Base-by-base conservation (phyloP, 2,888 invertebrate genomes). In the Iphiclides podalirius region DNA sequence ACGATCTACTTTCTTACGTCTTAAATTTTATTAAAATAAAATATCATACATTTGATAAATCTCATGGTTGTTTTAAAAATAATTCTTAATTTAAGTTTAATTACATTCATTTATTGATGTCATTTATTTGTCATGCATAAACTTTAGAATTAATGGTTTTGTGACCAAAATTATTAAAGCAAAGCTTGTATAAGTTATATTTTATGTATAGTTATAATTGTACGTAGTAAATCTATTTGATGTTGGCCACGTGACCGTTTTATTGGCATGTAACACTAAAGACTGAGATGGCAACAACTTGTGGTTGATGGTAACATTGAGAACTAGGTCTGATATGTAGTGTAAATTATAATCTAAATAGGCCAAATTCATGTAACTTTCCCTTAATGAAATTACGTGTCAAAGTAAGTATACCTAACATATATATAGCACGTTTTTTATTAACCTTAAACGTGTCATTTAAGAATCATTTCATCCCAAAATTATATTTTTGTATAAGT, bases 401-500 rank as follows among this genome's bases (percentile, higher is more conserved):
- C 81, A 75, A 75, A 75, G 20, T 20, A 4, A n/a, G 73, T 72
- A 72, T 59, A 66, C 67, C 61, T 65, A 59, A 61, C 62, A 60
- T 59, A 58, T 64, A 64, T 63, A 70, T 72, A 70, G 68, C 67
- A 68, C 67, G 66, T 58, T 64, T 59, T 55, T 57, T 66, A 67
- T 63, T 67, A 66, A 61, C 63, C 62, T 67, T 67, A 54, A 54
- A 54, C 50, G 45, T 48, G 52, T 51, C 35, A 56, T 55, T 55
- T 54, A 59, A 58, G 54, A 49, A 64, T 61, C 62, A 61, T 69
- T 68, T 66, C 64, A 69, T 63, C 66, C 65, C 67, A 69, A 79
- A 78, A 79, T 78, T 73, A 82, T 86, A 86, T 86, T 86, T 86
- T 86, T 86, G 84, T 86, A 86, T 76, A 81, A 72, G 73, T 81